phyloP scores from a whole-genome alignment of 2,888 invertebrate species.

The Abrostola tripartita region DNA sequence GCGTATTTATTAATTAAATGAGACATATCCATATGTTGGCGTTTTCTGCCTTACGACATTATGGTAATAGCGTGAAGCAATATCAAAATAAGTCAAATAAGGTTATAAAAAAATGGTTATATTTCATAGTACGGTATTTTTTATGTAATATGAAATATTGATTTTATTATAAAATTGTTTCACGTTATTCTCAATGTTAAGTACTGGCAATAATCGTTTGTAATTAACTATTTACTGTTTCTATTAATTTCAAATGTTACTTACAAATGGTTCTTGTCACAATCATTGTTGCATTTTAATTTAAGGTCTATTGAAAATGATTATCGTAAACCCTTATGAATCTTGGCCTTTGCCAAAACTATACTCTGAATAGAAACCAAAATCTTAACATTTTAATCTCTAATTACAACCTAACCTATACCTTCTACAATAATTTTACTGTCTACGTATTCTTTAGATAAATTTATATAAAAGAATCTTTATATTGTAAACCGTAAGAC shows the following conservation, averaged over 20 bases:
- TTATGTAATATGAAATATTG: conserved; percentile 29
- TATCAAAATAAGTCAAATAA: neutral
- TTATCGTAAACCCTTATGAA: too few species aligned
- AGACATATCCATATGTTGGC: conserved; percentile 65
- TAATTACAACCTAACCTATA: too few species aligned
- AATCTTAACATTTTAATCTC: too few species aligned
- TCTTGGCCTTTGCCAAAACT: neutral
- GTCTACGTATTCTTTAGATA: too few species aligned
- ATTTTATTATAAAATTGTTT: conserved; percentile 22
- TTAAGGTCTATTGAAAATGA: conserved; percentile 3
- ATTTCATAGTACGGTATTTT: conserved; percentile 29
- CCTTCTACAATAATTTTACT: too few species aligned
- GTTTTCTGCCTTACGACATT: conserved; percentile 21
- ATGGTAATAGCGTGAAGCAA: conserved; percentile 37
- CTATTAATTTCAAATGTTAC: neutral
- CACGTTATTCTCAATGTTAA: conserved; percentile 13
- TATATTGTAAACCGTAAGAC: too few species aligned
- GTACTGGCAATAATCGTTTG: conserved; percentile 19
- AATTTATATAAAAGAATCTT: too few species aligned
- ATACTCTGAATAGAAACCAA: too few species aligned
- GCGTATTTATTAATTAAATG: conserved; percentile 8
- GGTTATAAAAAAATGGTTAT: neutral
- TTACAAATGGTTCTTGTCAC: conserved; percentile 28
- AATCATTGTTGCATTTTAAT: conserved; percentile 23
- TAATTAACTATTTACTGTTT: conserved; percentile 5